Base-by-base conservation (phyloP, 2,888 invertebrate species). In the Rhamphomyia laevipes region DNA sequence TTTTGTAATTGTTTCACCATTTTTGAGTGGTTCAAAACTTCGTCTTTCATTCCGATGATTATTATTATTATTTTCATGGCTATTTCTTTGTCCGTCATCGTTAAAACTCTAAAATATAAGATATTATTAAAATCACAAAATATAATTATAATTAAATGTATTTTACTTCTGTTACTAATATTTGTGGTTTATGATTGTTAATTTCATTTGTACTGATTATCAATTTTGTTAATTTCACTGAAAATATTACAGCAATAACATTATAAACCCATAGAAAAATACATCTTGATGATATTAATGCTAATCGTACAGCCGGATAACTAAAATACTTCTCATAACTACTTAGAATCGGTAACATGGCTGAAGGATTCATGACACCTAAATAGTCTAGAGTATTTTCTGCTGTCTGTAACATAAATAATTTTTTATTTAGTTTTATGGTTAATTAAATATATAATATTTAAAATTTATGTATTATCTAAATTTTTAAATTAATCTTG, bases 211-310 rank as follows among this genome's bases (percentile, higher is more conserved):
- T n/a, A 4, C 35, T 35, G 13, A 35, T n/a, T n/a, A n/a, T n/a
- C n/a, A 35, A 4, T n/a, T 35, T 35, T 3, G 35, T 43, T 15
- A 43, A 27, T 9, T 16, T 38, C 9, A 50, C 30, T 5, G 51
- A 35, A 47, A 46, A 48, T 18, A 49, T 27, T 23, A 48, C 54
- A n/a, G 66, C 68, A 38, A 68, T 59, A 6, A 77, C 56, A 52
- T 77, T 77, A n/a, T 75, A 48, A 11, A 74, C 21, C 63, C 76
- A 74, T 27, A 77, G 61, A 1, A 75, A 49, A 3, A 68, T 65
- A 40, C 74, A 66, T 21, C 76, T 69, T 0, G 72, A 71, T 56
- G 73, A 74, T 3, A 76, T 45, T 12, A 73, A 61, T 4, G 70
- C 70, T 69, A 77, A 72, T 10, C 72, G 54, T 61, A 75, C 68